Base-by-base conservation (phyloP, 2,888 invertebrate species). In the Plebejus argus region DNA sequence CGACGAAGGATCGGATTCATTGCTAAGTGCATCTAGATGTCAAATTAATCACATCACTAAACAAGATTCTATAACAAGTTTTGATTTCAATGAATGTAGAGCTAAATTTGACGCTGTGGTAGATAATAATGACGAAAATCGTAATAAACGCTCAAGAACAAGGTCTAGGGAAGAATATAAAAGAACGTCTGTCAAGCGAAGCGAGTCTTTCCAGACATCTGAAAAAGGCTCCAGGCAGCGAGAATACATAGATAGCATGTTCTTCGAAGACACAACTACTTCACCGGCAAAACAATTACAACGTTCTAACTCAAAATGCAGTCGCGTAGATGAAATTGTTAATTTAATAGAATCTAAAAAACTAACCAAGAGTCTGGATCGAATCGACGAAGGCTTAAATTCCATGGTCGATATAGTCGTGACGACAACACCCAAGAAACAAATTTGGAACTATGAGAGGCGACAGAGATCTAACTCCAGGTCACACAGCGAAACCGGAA, bases 321-420 rank as follows among this genome's bases (percentile, higher is more conserved):
- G 86, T 79, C 87, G 92, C 7, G 93, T 93, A 1, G 94, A 93
- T 80, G 93, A 94, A 88, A 93, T 94, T 76, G 91, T 94, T 0
- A 95, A 91, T 72, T 90, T 95, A 45, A 91, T 96, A 76, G 95
- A 96, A 85, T 95, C 96, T 1, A 95, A 95, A 77, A 94, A 95
- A 76, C 87, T 96, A 70, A 96, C 97, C 0, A 97, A 97, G 89
- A 97, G 97, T 81, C 89, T 97, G 75, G 97, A 98, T 82, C 95
- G 97, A 78, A 96, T 97, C 70, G 97, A 97, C 85, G 96, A 95
- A 86, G 96, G 97, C 23, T 87, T 97, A 35, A 95, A 96, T 83
- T 95, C 96, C 0, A 95, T 97, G 95, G 96, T 96, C 0, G 96
- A 96, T 83, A 96, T 97, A 58, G 95, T 97, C 0, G 94, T 96